Percentiles rank a stretch among this genome's conserved stretches.
Evolutionary conservation across 2,113 vertebrate genomes (phyloP).

Genomic region (Jaculus jaculus): DNA sequence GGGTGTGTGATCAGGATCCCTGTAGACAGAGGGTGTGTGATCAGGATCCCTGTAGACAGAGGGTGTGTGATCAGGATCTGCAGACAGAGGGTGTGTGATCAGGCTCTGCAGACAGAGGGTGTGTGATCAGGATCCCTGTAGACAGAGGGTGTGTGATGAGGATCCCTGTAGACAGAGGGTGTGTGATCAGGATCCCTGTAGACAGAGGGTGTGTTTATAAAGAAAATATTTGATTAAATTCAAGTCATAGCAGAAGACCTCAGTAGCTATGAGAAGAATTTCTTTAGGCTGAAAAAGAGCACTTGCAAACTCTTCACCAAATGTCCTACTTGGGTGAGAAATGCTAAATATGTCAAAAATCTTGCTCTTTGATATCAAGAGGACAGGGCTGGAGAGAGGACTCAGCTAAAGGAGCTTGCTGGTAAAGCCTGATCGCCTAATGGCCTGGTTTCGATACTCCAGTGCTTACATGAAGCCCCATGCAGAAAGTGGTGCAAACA

Average conservation of each 20-base stretch:
- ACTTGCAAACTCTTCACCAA: neutral
- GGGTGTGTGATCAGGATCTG: neutral
- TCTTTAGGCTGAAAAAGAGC: neutral
- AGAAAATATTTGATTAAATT: neutral
- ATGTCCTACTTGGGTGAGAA: neutral
- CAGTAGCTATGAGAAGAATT: neutral
- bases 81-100: neutral
- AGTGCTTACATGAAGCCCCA: too few species aligned
- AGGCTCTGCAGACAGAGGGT: neutral
- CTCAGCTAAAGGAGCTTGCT: too few species aligned
- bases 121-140: neutral
- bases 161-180: neutral
- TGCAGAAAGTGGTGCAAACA: too few species aligned
- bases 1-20: too few species aligned
- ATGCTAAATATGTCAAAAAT: neutral
- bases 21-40: neutral
- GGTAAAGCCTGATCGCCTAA: too few species aligned
- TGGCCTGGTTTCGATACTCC: too few species aligned
- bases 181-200: neutral
- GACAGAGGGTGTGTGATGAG: neutral
- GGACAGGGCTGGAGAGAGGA: too few species aligned
- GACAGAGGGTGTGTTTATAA: neutral
- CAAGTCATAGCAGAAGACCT: neutral
- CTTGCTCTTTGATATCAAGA: conserved; percentile 2
- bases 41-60: neutral